Base-by-base conservation (phyloP, 2,888 invertebrate species). In the Agrochola circellaris region DNA sequence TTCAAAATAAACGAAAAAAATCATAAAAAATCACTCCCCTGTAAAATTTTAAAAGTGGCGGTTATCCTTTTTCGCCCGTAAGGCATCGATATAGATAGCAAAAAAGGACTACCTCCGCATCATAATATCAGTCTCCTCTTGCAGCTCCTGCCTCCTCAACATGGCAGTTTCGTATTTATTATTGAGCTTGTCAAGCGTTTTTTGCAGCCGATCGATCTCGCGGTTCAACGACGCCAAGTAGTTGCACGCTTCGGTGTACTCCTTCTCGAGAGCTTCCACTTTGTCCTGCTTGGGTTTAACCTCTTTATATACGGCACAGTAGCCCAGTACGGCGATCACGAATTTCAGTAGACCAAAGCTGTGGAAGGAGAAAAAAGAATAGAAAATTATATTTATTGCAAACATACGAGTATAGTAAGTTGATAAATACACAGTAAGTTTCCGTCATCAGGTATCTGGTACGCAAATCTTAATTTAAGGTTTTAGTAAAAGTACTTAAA, bases 261-360 rank as follows among this genome's bases (percentile, higher is more conserved):
- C 98, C 68, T 97, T 97, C 90, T 99, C 98, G 13, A 99, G 95
- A 65, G 97, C 97, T 84, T 98, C 98, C 2, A 99, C 98, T 91
- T 98, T 98, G 38, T 99, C 99, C 87, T 98, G 98, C 92, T 98
- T 98, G 0, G 98, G 98, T 90, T 98, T 98, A 0, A 98, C 98
- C 92, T 99, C 99, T 90, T 97, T 98, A 90, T 97, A 99, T 0
- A 99, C 98, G 3, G 98, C 98, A 91, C 98, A 99, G 94, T 99
- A 99, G n/a, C 98, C 98, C 75, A 99, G 96, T 0, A 99, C 99
- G 17, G 99, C 99, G 54, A 97, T 97, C 0, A 99, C 98, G 93
- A 99, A 99, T 93, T 98, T 98, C 17, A 99, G 97, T 15, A 99
- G 96, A 13, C 99, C 99, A 79, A 97, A 98, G 15, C 96, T 96